Base-by-base conservation (phyloP, 2,797 vertebrate species). In the Falco concolor region DNA sequence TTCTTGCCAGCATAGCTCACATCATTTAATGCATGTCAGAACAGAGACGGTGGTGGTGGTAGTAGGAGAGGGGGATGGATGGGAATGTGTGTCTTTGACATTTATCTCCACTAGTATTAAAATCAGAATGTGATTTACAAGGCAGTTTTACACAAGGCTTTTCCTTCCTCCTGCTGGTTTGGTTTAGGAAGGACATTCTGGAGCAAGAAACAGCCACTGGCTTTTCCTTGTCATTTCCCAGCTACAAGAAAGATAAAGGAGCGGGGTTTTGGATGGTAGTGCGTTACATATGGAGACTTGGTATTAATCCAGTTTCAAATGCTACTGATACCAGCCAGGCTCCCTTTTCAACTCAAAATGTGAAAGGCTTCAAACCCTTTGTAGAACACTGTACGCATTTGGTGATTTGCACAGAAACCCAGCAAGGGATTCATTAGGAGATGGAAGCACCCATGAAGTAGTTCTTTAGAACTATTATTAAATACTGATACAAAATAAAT, bases 81-180 rank as follows among this genome's bases (percentile, higher is more conserved):
- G 75, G 89, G 68, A 89, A 44, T 49, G 82, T 63, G 56, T 75
- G 65, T 69, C 90, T 94, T 27, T 74, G 95, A 89, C 96, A 94
- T 95, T 93, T 92, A 94, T 93, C 93, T 95, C 93, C 7, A 28
- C 86, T 93, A 75, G 3, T 93, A 84, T 93, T 94, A 92, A 93
- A 96, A 95, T 89, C 92, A 84, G 85, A 84, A 87, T 91, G 67
- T 85, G 83, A 89, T 93, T 94, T 94, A 95, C 90, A 97, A 83
- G 86, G 92, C 64, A 78, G 63, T 78, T 96, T 93, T 78, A 84
- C 86, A 69, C 57, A 32, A 45, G 76, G n/a, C 9, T 90, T 78
- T 95, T 91, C 79, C 73, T 72, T 78, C 59, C 53, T 94, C 84
- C 61, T 73, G 64, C 28, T 94, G 69, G n/a, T 85, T 87, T 70